Percentiles rank a stretch among this genome's conserved stretches.
Evolutionary conservation across 1,140 invertebrate species (phyloP).

Genomic region (Drosophila bocqueti): DNA sequence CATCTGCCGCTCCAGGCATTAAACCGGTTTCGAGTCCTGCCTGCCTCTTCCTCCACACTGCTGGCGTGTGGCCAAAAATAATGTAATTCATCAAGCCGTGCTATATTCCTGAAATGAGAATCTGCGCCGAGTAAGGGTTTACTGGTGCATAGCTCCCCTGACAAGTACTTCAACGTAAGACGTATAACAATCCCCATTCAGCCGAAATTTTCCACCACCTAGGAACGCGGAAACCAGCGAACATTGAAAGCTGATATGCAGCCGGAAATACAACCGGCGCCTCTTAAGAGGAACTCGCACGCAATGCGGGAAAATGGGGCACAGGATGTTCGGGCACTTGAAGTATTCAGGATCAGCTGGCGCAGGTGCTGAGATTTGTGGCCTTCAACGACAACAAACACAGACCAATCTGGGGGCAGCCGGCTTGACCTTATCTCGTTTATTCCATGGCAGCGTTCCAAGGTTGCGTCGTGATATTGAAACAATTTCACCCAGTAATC

Average conservation of each 20-base stretch:
- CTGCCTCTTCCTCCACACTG: not conserved
- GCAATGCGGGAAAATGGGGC: slow-evolving; percentile 19
- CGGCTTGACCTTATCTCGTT: not conserved
- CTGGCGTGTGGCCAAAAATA: slow-evolving; percentile 38
- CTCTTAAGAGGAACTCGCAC: slow-evolving; percentile 9
- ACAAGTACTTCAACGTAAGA: slow-evolving; percentile 1
- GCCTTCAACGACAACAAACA: not conserved
- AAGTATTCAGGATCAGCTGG: not conserved
- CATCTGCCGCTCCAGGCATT: slow-evolving; percentile 56
- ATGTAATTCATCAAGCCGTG: slow-evolving; percentile 7
- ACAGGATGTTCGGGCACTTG: slow-evolving; percentile 26
- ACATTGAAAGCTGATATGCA: slow-evolving; percentile 36
- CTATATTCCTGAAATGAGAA: slow-evolving; percentile 1
- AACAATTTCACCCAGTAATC: not conserved
- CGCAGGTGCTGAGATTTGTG: slow-evolving; percentile 27
- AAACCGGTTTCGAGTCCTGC: slow-evolving; percentile 61
- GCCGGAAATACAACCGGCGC: slow-evolving; percentile 35
- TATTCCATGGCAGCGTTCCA: not conserved
- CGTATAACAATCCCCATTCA: not conserved
- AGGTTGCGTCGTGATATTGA: slow-evolving; percentile 8
- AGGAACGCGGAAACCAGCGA: slow-evolving; percentile 30
- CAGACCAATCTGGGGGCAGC: not conserved
- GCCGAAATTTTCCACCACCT: not conserved
- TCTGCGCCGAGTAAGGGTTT: not conserved
- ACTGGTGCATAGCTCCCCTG: not conserved